Conservation (phyloP, 2,113 vertebrate genomes). For the Rhombomys opimus region DNA sequence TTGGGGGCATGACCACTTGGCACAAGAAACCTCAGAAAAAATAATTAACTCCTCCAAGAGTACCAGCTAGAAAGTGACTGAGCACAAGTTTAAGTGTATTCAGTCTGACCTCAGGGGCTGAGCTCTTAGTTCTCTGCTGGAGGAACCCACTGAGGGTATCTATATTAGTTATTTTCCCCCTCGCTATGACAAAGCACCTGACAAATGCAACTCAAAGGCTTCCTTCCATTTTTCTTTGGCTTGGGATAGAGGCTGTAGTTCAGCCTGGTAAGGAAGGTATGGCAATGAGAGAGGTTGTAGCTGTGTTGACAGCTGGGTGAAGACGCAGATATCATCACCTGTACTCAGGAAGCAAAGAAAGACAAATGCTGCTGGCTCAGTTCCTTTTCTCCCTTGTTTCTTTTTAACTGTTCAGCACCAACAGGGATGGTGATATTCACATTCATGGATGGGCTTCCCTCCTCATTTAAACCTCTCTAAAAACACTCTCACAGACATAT, state of each 20-base stretch:
- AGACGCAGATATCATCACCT: not conserved
- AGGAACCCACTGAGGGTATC: not conserved
- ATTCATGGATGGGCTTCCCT: not conserved
- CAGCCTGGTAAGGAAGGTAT: not conserved
- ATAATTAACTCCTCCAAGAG: constrained; percentile 24
- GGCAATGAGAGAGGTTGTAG: not conserved
- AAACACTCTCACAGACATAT: not conserved
- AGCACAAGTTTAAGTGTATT: constrained; percentile 41
- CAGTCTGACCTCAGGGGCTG: not conserved
- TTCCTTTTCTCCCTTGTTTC: not conserved
- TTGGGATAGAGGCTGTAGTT: not conserved
- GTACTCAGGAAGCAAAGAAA: not conserved
- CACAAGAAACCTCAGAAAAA: constrained; percentile 27
- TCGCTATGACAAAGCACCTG: not conserved
- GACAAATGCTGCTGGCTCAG: not conserved
- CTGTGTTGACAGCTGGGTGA: not conserved
- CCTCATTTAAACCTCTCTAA: not conserved
- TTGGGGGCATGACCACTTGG: not conserved
- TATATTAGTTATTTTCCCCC: not conserved
- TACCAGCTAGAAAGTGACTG: not conserved
- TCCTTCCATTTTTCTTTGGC: not conserved
- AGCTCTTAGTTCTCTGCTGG: not conserved
- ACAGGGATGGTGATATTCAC: not conserved
- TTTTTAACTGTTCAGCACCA: not conserved
- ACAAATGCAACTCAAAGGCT: not conserved